Percentiles rank a stretch among this genome's conserved stretches.
These are phyloP conservation scores for Ladona fulva DNA, from an alignment of 1,140 invertebrate species.

Conservation along the genomic window DNA sequence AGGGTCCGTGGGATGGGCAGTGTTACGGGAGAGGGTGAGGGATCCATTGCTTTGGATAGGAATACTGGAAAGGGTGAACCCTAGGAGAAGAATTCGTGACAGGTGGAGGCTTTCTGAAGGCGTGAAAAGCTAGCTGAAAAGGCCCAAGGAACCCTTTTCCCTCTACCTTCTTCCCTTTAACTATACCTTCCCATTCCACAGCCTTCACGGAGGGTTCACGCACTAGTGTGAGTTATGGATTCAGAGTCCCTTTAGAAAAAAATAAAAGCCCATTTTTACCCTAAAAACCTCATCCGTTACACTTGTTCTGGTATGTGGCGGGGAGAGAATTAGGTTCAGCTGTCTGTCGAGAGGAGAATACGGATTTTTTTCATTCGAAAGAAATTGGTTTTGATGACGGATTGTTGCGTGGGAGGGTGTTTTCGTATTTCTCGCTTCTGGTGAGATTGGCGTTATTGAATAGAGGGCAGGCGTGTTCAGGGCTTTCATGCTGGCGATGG, in stretches of 20 bases:
- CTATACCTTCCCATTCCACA: not conserved
- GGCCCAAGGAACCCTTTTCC: not conserved
- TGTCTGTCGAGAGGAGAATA: not conserved
- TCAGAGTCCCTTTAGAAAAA: not conserved
- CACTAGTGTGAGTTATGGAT: not conserved
- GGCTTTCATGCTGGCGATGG: too few relatives aligned
- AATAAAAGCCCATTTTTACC: not conserved
- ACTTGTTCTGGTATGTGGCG: not conserved
- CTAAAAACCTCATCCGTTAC: constrained; percentile 1
- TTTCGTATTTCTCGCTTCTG: too few relatives aligned
- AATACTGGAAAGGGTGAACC: not conserved
- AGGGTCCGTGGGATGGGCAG: not conserved
- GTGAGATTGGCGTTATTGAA: too few relatives aligned
- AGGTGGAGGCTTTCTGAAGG: not conserved
- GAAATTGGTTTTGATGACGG: not conserved
- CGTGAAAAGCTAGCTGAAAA: not conserved
- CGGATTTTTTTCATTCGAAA: not conserved
- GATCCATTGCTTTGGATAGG: not conserved
- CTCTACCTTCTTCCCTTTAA: not conserved
- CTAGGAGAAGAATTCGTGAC: too few relatives aligned
- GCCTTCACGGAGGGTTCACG: too few relatives aligned
- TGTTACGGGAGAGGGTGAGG: not conserved
- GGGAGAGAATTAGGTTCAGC: not conserved
- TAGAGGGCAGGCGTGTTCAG: too few relatives aligned
- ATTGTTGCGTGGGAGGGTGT: not conserved